These are phyloP conservation scores for Dynastes hyllus DNA, from an alignment of 2,888 invertebrate species.

Conservation along the genomic window DNA sequence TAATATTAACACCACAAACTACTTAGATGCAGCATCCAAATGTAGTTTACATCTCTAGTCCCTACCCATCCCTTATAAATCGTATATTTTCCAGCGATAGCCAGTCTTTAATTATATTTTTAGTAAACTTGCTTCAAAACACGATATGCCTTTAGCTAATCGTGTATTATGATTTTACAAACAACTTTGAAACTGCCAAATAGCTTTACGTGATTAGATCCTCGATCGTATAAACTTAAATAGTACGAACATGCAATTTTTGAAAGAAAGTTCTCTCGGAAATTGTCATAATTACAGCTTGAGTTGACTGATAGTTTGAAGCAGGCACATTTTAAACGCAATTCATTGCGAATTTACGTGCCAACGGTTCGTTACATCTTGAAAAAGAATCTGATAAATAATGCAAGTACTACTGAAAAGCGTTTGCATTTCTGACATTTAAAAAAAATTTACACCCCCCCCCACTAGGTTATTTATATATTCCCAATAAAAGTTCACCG, in stretches of 20 bases:
- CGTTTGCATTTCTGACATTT: constrained; percentile 34
- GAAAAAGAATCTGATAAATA: constrained; percentile 22
- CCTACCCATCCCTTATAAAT: too few species aligned
- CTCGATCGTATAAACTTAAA: too few species aligned
- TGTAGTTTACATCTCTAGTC: neutral
- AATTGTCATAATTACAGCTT: neutral
- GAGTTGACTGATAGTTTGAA: neutral
- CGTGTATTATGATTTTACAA: too few species aligned
- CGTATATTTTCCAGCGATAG: too few species aligned
- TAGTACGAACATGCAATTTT: neutral
- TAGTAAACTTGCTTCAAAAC: too few species aligned
- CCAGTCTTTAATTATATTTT: too few species aligned
- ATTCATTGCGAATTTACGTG: constrained; percentile 2
- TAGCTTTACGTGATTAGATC: too few species aligned
- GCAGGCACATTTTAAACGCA: neutral
- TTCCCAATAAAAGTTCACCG: neutral
- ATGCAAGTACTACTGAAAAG: constrained; percentile 1
- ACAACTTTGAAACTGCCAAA: too few species aligned
- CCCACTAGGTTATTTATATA: constrained; percentile 14
- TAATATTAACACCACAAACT: too few species aligned
- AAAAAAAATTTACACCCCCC: constrained; percentile 33
- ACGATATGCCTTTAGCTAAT: too few species aligned
- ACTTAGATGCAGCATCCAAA: too few species aligned
- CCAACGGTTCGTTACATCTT: neutral
- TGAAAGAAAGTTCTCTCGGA: neutral